Evolutionary conservation across 1,140 invertebrate genomes (phyloP), one percentile per base, ranked within the genome.

Genomic region (Eriocheir sinensis): DNA sequence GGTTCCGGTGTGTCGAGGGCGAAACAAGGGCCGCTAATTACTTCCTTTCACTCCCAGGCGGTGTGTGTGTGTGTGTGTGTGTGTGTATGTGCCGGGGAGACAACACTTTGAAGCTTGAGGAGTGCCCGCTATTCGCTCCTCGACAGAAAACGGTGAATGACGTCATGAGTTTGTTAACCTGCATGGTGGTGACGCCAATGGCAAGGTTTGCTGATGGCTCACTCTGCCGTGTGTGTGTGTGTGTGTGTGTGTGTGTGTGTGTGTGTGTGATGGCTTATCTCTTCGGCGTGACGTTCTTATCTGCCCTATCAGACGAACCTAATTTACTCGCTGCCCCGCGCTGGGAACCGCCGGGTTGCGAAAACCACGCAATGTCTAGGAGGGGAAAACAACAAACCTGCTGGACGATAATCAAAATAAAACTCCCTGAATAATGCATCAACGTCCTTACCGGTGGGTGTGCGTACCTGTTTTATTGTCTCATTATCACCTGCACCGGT

Each of bases 191-290:
- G 27, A 72, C 60, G 60, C 60, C 30, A n/a, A n/a, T 86, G 9
- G 36, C 83, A 34, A 17, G 36, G 83, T 32, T 40, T 38, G 83
- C n/a, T 86, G 83, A 38, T 41, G 40, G 83, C 36, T 86, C 36
- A 41, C 40, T 38, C 40, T 30, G 34, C 36, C 27, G 80, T 81
- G 80, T 81, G 80, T 72, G 60, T 72, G 60, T 72, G 60, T 72
- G 60, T 72, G 60, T 72, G 60, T 72, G 60, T 72, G 60, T 72
- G 60, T 72, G 60, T 72, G 60, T 83, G 80, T 83, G 80, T 83
- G 80, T 83, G 80, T 83, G 80, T 83, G 3, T 83, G 80, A 9
- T 32, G 30, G 80, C 36, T 32, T 86, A 41, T 86, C 36, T 36
- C 12, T 72, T 15, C n/a, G 83, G 32, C 12, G 15, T 38, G 34